These are phyloP conservation scores for Tuberolachnus salignus DNA, from an alignment of 2,888 invertebrate species.

Conservation along the genomic window DNA sequence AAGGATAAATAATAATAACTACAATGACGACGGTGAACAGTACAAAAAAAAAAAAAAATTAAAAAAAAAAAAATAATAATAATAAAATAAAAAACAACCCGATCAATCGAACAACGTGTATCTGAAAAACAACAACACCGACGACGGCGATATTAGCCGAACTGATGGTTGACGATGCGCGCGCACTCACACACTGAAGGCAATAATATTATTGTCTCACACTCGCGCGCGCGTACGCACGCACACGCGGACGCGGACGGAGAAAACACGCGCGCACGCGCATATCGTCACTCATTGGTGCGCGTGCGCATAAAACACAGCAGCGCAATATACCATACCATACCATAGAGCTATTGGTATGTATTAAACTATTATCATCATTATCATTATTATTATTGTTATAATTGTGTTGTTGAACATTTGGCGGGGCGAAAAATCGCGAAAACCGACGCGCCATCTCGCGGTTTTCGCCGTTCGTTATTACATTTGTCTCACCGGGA, in stretches of 20 bases:
- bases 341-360: not conserved
- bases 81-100: not conserved
- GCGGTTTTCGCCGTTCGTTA: not conserved
- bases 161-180: slow-evolving; percentile 33
- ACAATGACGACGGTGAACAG: no score
- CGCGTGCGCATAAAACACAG: slow-evolving; percentile 1
- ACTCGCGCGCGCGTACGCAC: slow-evolving; percentile 3
- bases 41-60: not conserved
- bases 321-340: slow-evolving; percentile 20
- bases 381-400: slow-evolving; percentile 1
- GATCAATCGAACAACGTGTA: slow-evolving; percentile 20
- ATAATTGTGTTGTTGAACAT: slow-evolving; percentile 15
- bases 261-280: not conserved
- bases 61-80: not conserved
- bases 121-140: not conserved
- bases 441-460: not conserved
- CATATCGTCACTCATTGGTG: not conserved
- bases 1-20: not conserved
- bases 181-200: slow-evolving; percentile 49
- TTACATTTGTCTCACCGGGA: no score
- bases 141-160: not conserved
- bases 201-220: slow-evolving; percentile 34
- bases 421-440: not conserved
- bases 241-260: not conserved
- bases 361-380: not conserved